Base-by-base conservation (phyloP, 2,888 invertebrate species). In the Paralinhomoeus sp. region DNA sequence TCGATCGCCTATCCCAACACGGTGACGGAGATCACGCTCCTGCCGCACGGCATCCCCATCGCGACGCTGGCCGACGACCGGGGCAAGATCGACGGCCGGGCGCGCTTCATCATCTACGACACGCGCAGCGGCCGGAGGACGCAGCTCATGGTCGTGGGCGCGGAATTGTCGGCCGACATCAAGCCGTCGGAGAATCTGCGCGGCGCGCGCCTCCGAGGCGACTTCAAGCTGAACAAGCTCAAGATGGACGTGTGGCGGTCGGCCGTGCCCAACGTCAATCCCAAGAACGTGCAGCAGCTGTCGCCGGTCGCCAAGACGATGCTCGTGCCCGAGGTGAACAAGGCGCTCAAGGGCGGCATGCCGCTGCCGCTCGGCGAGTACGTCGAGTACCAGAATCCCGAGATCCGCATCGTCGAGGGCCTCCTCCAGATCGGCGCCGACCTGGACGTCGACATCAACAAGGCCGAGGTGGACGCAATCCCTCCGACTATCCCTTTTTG, bases 261-360 rank as follows among this genome's bases (percentile, higher is more conserved):
- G 13, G 12, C 41, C 3, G 21, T 41, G 9, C 51, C 48, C n/a
- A 52, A 50, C 24, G 51, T 57, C 27, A 53, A 56, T 37, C 57
- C 57, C 17, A 45, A 49, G 3, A 49, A 52, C 7, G 55, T 58
- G 9, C 51, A 51, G 12, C 49, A 54, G 33, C 48, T 58, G n/a
- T 53, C 58, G 2, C 58, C 58, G 1, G 46, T 58, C 38, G 55
- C 57, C 3, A 57, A 57, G 41, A 56, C 54, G 1, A 57, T 58
- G 43, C 51, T 58, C 37, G 55, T 52, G 9, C 58, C 58, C 17
- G 51, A 57, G 41, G 43, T 58, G 23, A 49, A 50, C 22, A 41
- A 46, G 12, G 53, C 53, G 2, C 46, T 58, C 20, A 54, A 57
- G 41, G 53, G 54, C 42, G 58, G 57, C 36, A 47, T 55, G 20